Evolutionary conservation across 2,797 vertebrate genomes (phyloP).

Genomic region (Odontamblyopus lacepedii): DNA sequence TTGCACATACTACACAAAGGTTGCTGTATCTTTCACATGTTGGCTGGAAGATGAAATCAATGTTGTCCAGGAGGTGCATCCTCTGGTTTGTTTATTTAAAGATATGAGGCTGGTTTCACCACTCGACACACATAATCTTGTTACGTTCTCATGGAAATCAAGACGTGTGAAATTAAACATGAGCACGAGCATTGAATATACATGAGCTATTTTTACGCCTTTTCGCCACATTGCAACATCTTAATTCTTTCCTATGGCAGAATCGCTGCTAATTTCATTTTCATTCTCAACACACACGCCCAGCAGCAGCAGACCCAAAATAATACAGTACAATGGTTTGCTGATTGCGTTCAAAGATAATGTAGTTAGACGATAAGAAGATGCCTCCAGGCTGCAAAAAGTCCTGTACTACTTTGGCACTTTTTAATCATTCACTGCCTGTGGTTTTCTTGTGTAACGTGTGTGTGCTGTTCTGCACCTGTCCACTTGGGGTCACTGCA

Average conservation of each 20-base stretch:
- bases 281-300: conserved; percentile 29
- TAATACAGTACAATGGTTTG: conserved; percentile 50
- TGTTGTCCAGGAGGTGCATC: conserved; percentile 8
- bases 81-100: conserved; percentile 35
- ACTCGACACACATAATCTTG: conserved; percentile 48
- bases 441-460: neutral
- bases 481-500: conserved; percentile 25
- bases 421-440: neutral
- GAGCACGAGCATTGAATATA: conserved; percentile 39
- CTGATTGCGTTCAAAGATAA: conserved; percentile 68
- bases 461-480: conserved; percentile 22
- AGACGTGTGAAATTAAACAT: conserved; percentile 55
- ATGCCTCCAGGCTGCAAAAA: conserved; percentile 47
- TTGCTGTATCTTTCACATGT: conserved; percentile 14
- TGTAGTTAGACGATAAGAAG: conserved; percentile 70
- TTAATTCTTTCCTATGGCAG: conserved; percentile 53
- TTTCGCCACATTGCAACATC: conserved; percentile 45
- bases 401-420: conserved; percentile 28
- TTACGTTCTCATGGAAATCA: conserved; percentile 41
- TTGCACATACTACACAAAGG: neutral
- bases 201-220: conserved; percentile 51
- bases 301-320: conserved; percentile 50
- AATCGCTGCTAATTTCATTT: conserved; percentile 42
- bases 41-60: conserved; percentile 18
- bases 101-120: conserved; percentile 25